Evolutionary conservation across 2,888 invertebrate genomes (phyloP), one percentile per base, ranked within the genome.

Genomic region (Agrotis clavis): DNA sequence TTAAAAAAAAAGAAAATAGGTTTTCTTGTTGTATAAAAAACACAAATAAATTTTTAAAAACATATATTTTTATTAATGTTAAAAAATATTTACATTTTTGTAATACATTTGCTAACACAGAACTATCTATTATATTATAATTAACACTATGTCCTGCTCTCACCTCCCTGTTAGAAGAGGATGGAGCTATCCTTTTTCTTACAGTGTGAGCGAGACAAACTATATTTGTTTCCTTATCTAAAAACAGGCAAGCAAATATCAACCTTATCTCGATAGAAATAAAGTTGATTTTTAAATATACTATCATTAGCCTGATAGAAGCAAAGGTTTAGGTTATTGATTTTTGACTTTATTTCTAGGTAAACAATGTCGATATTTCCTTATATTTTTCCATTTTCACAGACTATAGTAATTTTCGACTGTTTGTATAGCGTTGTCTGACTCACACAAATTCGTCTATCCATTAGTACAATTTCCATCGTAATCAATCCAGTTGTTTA

Each of bases 41-140:
- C 25, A 76, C 19, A 25, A 19, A 68, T 67, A 45, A 56, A 85
- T 84, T 86, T 86, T 84, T 86, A 82, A 82, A 84, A 84, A 84
- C 84, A 84, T 84, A 84, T 86, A 84, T 84, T 84, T 78, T 86
- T 82, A 80, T 79, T 86, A 85, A 63, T 75, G 60, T 77, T 84
- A 77, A 85, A 85, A 84, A 86, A 85, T 84, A 84, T 84, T 84
- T 84, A 84, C 84, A 84, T 57, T 86, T 41, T 81, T 53, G 79
- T 82, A 85, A 75, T 85, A 86, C 72, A 82, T 80, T 68, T 59
- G 57, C 87, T 85, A 83, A 76, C 80, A 75, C 71, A 75, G 63
- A 70, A 74, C 73, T 71, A 71, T 77, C 69, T 85, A 85, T 65
- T 71, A 73, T 61, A n/a, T 35, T 57, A 57, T 35, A 69, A 51